phyloP scores from a whole-genome alignment of 2,888 invertebrate genomes.

The Merodon equestris region DNA sequence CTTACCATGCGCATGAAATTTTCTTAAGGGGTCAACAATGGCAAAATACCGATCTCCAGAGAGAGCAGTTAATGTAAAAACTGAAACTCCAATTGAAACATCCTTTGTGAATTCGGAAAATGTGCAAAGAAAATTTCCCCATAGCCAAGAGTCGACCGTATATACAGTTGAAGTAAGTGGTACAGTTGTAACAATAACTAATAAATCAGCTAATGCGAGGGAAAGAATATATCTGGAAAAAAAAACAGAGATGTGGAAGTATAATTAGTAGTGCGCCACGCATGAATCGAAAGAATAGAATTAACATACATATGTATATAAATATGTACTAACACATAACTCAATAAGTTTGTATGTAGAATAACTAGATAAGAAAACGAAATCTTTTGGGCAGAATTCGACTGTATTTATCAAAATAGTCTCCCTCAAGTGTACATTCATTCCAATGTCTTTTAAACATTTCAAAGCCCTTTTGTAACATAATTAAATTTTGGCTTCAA shows the following conservation, averaged over 20 bases:
- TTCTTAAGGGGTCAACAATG: constrained; percentile 93
- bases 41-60: constrained; percentile 95
- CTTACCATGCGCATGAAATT: constrained; percentile 81
- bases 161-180: constrained; percentile 93
- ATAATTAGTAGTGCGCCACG: no score
- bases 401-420: no score
- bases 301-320: not conserved
- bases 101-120: constrained; percentile 92
- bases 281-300: no score
- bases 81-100: constrained; percentile 94
- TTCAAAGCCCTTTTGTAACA: no score
- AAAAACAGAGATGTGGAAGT: constrained; percentile 1
- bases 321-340: no score
- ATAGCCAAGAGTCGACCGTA: constrained; percentile 93
- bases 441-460: no score
- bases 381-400: no score
- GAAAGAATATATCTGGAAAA: constrained; percentile 86
- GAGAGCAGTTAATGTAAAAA: constrained; percentile 94
- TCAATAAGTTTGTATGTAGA: no score
- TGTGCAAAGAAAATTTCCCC: constrained; percentile 89
- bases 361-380: no score
- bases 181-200: constrained; percentile 89
- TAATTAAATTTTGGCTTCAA: no score
- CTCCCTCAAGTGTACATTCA: no score
- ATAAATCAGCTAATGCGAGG: constrained; percentile 88